Percentiles rank a stretch among this genome's conserved stretches.
Evolutionary conservation across 2,113 vertebrate species (phyloP).

Genomic region (Cynoglossus semilaevis): DNA sequence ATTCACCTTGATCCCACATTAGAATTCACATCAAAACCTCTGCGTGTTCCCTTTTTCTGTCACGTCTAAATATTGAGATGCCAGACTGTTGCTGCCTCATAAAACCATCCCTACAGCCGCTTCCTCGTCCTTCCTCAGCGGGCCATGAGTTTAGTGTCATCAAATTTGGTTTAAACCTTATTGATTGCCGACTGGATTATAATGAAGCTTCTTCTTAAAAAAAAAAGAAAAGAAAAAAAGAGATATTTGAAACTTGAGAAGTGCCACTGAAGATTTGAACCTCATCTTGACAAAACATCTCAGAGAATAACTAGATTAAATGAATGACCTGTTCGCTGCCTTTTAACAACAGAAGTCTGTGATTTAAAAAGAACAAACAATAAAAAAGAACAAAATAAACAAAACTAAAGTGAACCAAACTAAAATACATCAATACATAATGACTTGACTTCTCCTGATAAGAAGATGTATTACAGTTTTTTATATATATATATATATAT

Average conservation of each 20-base stretch:
- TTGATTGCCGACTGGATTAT: not conserved
- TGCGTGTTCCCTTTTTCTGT: not conserved
- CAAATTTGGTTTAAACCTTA: not conserved
- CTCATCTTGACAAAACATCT: too few species aligned
- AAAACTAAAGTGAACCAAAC: too few species aligned
- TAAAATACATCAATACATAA: too few species aligned
- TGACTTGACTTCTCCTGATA: too few species aligned
- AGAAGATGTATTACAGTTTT: not conserved
- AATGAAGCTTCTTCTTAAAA: not conserved
- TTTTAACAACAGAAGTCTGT: too few species aligned
- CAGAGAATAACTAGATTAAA: too few species aligned
- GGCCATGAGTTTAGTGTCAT: constrained; percentile 4
- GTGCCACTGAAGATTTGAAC: not conserved
- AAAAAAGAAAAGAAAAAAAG: too few species aligned
- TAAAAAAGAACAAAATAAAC: too few species aligned
- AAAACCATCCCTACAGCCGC: not conserved
- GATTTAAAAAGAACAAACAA: too few species aligned
- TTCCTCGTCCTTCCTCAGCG: constrained; percentile 5
- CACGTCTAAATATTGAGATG: not conserved
- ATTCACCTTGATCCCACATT: constrained; percentile 10
- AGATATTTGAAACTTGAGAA: not conserved
- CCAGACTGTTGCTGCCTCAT: constrained; percentile 1
- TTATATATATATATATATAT: too few species aligned
- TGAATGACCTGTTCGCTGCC: too few species aligned
- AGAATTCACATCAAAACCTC: constrained; percentile 15